Base-by-base conservation (phyloP, 2,888 invertebrate species). In the Acronicta leporina region DNA sequence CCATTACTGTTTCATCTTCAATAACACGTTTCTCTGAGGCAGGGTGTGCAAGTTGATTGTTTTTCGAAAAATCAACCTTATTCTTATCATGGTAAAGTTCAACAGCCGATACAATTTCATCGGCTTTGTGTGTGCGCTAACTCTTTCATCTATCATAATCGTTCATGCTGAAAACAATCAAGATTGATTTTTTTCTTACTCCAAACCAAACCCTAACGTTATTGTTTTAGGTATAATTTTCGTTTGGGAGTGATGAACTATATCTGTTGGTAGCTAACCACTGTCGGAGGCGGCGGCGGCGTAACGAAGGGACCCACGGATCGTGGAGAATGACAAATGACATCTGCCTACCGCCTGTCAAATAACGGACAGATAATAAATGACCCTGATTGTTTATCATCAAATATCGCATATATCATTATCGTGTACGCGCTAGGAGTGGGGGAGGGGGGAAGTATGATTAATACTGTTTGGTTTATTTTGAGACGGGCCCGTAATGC, bases 261-360 rank as follows among this genome's bases (percentile, higher is more conserved):
- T 87, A 90, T 91, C 92, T 90, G 89, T 89, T 90, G 87, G 91
- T 88, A 90, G 91, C 89, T 92, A 93, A 90, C 80, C 77, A 77
- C 61, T 68, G 91, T 90, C 89, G 87, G 93, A 94, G 94, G 94
- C 93, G 87, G 89, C 92, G 92, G 94, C 93, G 87, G 89, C 92
- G 94, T 94, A 93, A 94, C 92, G 92, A 92, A 94, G 93, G 94
- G 94, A 92, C 94, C 92, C 87, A 88, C 90, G 95, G 95, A 91
- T 92, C 92, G 91, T 94, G 91, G 89, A 93, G 93, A 94, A 95
- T 96, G 95, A 96, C 95, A 96, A 96, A 96, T 95, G 95, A 95
- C 95, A 95, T 95, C 95, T 95, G 95, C 95, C 95, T 95, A 94
- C 94, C 95, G 95, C 95, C 95, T 95, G 95, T 95, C 95, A 95